phyloP scores from a whole-genome alignment of 2,888 invertebrate genomes.

The Clepsis dumicolana region DNA sequence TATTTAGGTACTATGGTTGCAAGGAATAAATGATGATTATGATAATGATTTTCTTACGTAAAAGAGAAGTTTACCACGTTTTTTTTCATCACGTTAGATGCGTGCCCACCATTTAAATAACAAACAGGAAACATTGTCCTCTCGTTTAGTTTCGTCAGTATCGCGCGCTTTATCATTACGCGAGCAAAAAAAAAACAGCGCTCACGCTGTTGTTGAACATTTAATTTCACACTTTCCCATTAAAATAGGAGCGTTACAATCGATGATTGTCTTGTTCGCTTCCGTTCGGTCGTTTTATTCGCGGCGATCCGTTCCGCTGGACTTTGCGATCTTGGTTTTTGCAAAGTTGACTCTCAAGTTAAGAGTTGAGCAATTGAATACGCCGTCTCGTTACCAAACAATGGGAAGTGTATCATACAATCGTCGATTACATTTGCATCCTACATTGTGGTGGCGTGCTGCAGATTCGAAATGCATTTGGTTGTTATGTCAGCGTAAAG shows the following conservation, averaged over 20 bases:
- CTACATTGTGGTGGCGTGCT: slow-evolving; percentile 32
- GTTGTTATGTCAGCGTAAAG: not conserved
- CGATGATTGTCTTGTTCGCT: slow-evolving; percentile 60
- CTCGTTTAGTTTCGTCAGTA: slow-evolving; percentile 36
- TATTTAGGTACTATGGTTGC: too few relatives aligned
- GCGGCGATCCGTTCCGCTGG: slow-evolving; percentile 56
- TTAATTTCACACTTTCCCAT: slow-evolving; percentile 71
- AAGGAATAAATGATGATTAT: too few relatives aligned
- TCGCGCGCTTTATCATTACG: slow-evolving; percentile 47
- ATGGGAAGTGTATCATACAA: slow-evolving; percentile 66
- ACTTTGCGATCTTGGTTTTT: slow-evolving; percentile 49
- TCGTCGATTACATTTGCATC: slow-evolving; percentile 59
- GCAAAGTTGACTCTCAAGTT: slow-evolving; percentile 51
- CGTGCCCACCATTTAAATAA: not conserved
- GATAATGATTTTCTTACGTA: slow-evolving; percentile 1
- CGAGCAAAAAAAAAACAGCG: slow-evolving; percentile 46
- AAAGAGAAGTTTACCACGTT: not conserved
- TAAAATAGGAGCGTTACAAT: slow-evolving; percentile 60
- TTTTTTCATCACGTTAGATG: too few relatives aligned
- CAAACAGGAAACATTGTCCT: not conserved
- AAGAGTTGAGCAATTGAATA: slow-evolving; percentile 55
- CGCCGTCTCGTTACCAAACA: slow-evolving; percentile 63
- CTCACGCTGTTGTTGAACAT: slow-evolving; percentile 46
- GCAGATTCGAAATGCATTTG: slow-evolving; percentile 34
- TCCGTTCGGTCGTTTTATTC: slow-evolving; percentile 58